phyloP scores from a whole-genome alignment of 2,797 vertebrate genomes.

The Melanotaenia pygmaea region DNA sequence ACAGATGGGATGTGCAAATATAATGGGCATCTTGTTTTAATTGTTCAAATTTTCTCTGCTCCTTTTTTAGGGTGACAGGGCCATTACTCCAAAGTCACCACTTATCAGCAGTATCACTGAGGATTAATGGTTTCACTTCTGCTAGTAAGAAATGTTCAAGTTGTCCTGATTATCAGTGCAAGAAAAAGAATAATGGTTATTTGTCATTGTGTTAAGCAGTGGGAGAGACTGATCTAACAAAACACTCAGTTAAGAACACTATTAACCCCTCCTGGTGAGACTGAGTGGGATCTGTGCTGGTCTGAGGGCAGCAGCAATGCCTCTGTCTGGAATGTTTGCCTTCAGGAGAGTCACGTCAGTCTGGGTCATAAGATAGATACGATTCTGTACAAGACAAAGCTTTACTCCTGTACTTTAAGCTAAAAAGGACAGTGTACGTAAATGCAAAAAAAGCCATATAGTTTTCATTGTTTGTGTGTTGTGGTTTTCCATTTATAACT shows the following conservation, averaged over 20 bases:
- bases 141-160: constrained; percentile 98
- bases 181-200: constrained; percentile 99
- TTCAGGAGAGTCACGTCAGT: constrained; percentile 32
- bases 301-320: constrained; percentile 42
- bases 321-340: constrained; percentile 42
- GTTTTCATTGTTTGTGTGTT: background rate
- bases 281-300: constrained; percentile 56
- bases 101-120: constrained; percentile 96
- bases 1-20: constrained; percentile 81
- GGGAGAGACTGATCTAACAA: constrained; percentile 92
- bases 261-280: constrained; percentile 89
- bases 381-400: background rate
- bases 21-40: constrained; percentile 97
- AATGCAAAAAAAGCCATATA: background rate
- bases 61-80: constrained; percentile 92
- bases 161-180: constrained; percentile 98
- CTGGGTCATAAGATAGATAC: constrained; percentile 24
- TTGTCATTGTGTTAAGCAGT: constrained; percentile 96
- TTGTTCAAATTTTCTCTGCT: constrained; percentile 93
- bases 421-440: background rate
- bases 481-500: constrained; percentile 2
- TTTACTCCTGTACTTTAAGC: background rate
- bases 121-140: constrained; percentile 99
- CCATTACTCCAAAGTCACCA: constrained; percentile 98
- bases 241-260: constrained; percentile 83